Evolutionary conservation across 2,113 vertebrate genomes (phyloP), one percentile per base, ranked within the genome.

Genomic region (Diadophis punctatus): DNA sequence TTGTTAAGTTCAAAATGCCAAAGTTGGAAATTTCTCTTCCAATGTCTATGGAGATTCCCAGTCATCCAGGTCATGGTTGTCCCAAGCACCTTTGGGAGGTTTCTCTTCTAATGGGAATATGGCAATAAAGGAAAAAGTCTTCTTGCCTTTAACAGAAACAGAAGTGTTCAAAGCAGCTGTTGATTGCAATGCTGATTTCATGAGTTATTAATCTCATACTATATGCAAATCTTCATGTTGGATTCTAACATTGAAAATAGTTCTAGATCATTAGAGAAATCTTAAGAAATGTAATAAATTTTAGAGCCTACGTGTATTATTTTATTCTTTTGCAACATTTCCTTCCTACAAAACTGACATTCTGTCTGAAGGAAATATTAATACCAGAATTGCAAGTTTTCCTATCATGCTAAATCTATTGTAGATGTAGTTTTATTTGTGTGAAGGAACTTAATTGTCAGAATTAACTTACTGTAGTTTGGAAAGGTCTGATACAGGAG

Each of bases 181-280:
- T n/a, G 30, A 20, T 43, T 85, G 39, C 30, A 11, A 46, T 39
- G 27, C 85, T 86, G 85, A 86, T n/a, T 18, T 87, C 25, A 87
- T 51, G 86, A 51, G 30, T 27, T 49, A 91, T 92, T 90, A 30
- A n/a, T 87, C 12, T 63, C 11, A 63, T 52, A 49, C 34, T 23
- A 1, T 63, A 63, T 11, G 4, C 22, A 27, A 34, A 4, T 39
- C 12, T 1, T 74, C 2, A 6, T 0, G 56, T 86, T 0, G 39
- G 10, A 0, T 0, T 0, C 39, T 1, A 68, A 92, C 0, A 1
- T 0, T 0, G 90, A 94, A 0, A 0, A 1, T 0, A 10, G 2
- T 0, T 16, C 11, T 0, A 90, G 86, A 0, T 6, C 58, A 2
- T 22, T 1, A 8, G 90, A 60, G 1, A 91, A 91, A 48, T 92